A percentile compares a stretch with the other conserved stretches of the same genome.
These are phyloP conservation scores for Polymixis lichenea DNA, from an alignment of 2,888 invertebrate species.

Conservation along the genomic window DNA sequence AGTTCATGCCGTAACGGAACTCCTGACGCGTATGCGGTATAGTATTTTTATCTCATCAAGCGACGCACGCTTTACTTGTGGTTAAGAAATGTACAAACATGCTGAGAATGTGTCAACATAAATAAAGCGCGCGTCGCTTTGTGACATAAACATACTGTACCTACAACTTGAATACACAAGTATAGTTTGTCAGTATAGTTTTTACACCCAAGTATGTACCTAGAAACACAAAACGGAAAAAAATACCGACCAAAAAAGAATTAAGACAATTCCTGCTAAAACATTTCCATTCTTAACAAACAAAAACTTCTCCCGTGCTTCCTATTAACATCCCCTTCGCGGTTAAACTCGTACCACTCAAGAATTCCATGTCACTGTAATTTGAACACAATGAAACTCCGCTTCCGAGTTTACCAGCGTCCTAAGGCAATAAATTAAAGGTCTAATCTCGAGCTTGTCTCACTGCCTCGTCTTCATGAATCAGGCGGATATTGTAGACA, in stretches of 20 bases:
- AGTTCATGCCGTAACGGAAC: not conserved
- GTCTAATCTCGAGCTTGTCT: slow-evolving; percentile 71
- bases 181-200: too few relatives aligned
- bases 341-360: slow-evolving; percentile 45
- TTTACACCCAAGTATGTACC: not conserved
- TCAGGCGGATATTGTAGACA: slow-evolving; percentile 65
- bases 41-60: too few relatives aligned
- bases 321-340: slow-evolving; percentile 23
- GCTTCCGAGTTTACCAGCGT: slow-evolving; percentile 61
- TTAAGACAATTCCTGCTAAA: not conserved
- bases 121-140: not conserved
- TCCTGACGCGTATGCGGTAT: not conserved
- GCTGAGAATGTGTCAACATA: not conserved
- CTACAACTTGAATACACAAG: not conserved
- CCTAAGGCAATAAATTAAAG: slow-evolving; percentile 70
- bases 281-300: slow-evolving; percentile 1
- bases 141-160: not conserved
- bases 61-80: not conserved
- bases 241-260: too few relatives aligned
- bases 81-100: not conserved
- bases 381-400: slow-evolving; percentile 70
- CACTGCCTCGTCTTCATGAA: slow-evolving; percentile 66
- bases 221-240: not conserved
- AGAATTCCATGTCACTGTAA: slow-evolving; percentile 62
- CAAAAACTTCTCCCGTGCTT: slow-evolving; percentile 10